Conservation (phyloP, 1,140 invertebrate species). For the Yoshiicerus persimilis region DNA sequence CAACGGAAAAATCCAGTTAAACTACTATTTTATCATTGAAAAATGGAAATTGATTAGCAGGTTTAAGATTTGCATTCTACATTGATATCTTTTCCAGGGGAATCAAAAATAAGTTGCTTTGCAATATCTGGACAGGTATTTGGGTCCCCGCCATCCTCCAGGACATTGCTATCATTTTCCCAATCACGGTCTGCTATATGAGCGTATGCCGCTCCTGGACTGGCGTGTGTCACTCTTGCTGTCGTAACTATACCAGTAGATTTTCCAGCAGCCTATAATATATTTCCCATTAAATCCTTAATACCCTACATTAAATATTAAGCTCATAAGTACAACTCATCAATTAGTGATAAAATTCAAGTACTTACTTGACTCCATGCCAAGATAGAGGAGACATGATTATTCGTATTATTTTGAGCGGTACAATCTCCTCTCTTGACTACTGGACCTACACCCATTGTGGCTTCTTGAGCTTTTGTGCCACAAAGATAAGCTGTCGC, state of each 20-base stretch:
- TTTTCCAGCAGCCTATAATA: conserved; percentile 14
- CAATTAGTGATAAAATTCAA: too few relatives aligned
- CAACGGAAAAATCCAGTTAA: conserved; percentile 50
- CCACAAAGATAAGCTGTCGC: conserved; percentile 59
- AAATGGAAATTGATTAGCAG: neutral
- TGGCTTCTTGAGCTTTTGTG: conserved; percentile 52
- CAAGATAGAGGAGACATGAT: conserved; percentile 46
- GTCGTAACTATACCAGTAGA: conserved; percentile 58
- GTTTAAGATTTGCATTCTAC: conserved; percentile 37
- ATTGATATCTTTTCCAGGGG: conserved; percentile 53
- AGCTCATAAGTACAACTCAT: neutral
- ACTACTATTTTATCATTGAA: neutral
- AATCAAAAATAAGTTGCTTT: conserved; percentile 51
- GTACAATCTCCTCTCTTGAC: conserved; percentile 38
- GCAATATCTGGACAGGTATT: conserved; percentile 53
- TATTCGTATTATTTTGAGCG: conserved; percentile 29
- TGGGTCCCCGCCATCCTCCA: conserved; percentile 28
- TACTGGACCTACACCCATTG: conserved; percentile 48
- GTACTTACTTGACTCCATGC: conserved; percentile 48
- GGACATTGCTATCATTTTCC: conserved; percentile 51
- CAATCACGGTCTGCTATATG: conserved; percentile 52
- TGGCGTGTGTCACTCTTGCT: conserved; percentile 59
- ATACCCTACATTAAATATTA: neutral
- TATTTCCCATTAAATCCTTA: neutral
- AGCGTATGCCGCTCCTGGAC: conserved; percentile 48